A percentile compares a stretch with the other conserved stretches of the same genome.
These are phyloP conservation scores for Rhinella marina DNA, from an alignment of 2,797 vertebrate genomes.

Conservation along the genomic window DNA sequence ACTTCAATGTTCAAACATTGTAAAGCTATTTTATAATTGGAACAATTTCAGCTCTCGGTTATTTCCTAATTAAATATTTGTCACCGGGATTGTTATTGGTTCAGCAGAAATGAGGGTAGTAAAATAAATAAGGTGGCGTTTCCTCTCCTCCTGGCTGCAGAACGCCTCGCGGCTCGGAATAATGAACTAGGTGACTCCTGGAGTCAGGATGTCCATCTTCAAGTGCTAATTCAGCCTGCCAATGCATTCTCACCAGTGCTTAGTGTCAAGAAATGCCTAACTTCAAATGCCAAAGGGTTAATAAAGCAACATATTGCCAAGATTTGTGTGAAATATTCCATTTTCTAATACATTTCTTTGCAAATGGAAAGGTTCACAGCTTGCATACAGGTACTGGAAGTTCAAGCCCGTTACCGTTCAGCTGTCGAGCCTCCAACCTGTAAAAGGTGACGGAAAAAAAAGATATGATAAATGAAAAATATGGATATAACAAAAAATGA, in stretches of 20 bases:
- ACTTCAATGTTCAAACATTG: constrained; percentile 57
- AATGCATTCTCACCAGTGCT: constrained; percentile 60
- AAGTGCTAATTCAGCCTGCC: constrained; percentile 61
- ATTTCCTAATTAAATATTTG: constrained; percentile 64
- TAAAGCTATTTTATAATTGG: constrained; percentile 62
- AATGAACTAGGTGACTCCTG: constrained; percentile 52
- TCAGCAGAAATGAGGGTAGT: constrained; percentile 59
- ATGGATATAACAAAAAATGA: neutral
- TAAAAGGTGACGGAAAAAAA: constrained; percentile 14
- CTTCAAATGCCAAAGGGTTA: constrained; percentile 63
- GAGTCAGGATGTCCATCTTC: constrained; percentile 60
- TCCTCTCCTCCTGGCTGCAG: constrained; percentile 36
- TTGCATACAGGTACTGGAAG: constrained; percentile 39
- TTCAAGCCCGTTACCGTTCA: constrained; percentile 21
- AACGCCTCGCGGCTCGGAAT: constrained; percentile 40
- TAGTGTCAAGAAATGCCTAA: constrained; percentile 61
- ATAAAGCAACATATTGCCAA: constrained; percentile 62
- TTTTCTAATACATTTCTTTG: constrained; percentile 63
- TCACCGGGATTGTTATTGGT: constrained; percentile 61
- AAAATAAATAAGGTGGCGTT: constrained; percentile 59
- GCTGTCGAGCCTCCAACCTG: constrained; percentile 14
- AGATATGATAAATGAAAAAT: neutral
- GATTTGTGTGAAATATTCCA: constrained; percentile 64
- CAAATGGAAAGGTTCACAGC: constrained; percentile 63
- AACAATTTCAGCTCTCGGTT: constrained; percentile 60